Conservation (phyloP, 2,113 vertebrate genomes). For the Ptychochromis oligacanthus region DNA sequence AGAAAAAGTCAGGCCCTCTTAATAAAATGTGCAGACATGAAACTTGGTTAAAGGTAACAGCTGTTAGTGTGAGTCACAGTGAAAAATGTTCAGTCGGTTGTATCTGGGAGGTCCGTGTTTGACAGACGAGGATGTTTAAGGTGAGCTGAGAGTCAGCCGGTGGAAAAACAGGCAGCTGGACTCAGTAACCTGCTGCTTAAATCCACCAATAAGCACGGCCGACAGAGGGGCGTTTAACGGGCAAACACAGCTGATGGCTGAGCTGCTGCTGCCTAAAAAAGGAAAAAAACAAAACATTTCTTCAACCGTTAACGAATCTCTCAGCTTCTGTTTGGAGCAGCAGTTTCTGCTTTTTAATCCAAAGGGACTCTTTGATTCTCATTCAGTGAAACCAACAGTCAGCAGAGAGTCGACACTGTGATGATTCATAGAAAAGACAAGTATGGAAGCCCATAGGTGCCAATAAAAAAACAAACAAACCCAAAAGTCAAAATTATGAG, state of each 20-base stretch:
- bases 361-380: not conserved
- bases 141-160: not conserved
- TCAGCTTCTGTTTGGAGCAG: no score
- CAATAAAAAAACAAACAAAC: not conserved
- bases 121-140: not conserved
- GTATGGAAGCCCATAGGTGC: not conserved
- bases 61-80: not conserved
- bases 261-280: no score
- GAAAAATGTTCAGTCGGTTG: not conserved
- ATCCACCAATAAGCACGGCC: conserved; percentile 23
- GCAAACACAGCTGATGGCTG: not conserved
- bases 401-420: fast-evolving
- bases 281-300: not conserved
- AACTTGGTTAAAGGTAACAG: not conserved
- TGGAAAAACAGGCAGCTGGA: conserved; percentile 5
- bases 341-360: not conserved
- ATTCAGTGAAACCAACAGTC: not conserved
- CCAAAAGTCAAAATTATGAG: no score
- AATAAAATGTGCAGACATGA: no score
- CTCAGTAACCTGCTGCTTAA: not conserved
- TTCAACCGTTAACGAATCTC: not conserved
- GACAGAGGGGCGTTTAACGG: not conserved
- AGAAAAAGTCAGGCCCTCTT: no score
- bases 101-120: not conserved
- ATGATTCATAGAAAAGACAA: no score